A percentile compares a stretch with the other conserved stretches of the same genome.
These are phyloP conservation scores for Bradypodion ventrale DNA, from an alignment of 2,797 vertebrate species.

Conservation along the genomic window DNA sequence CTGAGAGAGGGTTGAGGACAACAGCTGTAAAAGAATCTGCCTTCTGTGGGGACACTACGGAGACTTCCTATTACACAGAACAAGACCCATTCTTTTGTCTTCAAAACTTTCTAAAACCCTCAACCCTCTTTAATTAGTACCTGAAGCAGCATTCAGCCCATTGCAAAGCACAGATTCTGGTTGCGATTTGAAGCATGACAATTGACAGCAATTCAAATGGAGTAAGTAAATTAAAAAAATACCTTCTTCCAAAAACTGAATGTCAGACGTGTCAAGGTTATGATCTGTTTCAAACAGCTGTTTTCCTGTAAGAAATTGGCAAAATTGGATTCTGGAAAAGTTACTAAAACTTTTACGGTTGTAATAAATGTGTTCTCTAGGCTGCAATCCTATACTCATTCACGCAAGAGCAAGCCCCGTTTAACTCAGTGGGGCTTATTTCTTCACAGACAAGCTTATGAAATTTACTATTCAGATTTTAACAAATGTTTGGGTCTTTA, in stretches of 20 bases:
- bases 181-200: background rate
- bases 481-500: background rate
- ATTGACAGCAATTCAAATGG: constrained; percentile 31
- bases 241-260: constrained; percentile 97
- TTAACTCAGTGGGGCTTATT: background rate
- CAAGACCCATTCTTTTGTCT: background rate
- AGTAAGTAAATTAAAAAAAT: constrained; percentile 54
- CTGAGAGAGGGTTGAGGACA: background rate
- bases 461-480: background rate
- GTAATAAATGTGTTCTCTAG: background rate
- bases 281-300: constrained; percentile 97
- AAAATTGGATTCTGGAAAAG: constrained; percentile 19
- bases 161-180: background rate
- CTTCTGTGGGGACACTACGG: background rate
- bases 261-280: constrained; percentile 97
- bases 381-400: background rate
- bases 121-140: background rate
- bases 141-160: background rate
- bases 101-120: background rate
- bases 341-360: background rate
- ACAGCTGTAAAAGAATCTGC: background rate
- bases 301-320: constrained; percentile 82
- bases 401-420: background rate
- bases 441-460: background rate
- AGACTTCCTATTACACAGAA: background rate